Evolutionary conservation across 2,797 vertebrate species (phyloP), one percentile per base, ranked within the genome.

Genomic region (Muraenolepis orangiensis): DNA sequence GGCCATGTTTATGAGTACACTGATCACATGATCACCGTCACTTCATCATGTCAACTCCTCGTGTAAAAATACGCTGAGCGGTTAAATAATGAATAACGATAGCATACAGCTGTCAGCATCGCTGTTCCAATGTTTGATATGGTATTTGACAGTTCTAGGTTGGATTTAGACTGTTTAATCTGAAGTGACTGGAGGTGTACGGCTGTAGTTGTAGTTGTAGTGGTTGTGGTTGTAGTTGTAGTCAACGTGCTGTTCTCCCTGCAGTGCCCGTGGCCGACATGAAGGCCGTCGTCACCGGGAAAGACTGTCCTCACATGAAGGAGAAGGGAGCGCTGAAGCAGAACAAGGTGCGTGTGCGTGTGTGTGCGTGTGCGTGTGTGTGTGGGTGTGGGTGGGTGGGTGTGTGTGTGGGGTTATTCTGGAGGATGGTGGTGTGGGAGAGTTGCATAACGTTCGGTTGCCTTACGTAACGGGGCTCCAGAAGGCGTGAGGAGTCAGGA

Each of bases 221-320:
- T 34, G 32, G 32, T 34, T 3, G 32, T 34, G 8, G 40, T 26
- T 12, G 76, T 71, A 51, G 72, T 83, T 79, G 77, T 78, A 74
- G 66, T 81, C 71, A 79, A 81, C 74, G 74, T 42, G 74, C 78
- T 74, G 30, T 10, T 28, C 74, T 81, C 74, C 81, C 88, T 89
- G 69, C 93, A 99, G 98, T 99, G 91, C 97, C 98, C 26, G 97
- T 99, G 92, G 96, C 97, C 87, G 98, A 99, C 90, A 99, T 99
- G 93, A 99, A 99, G 94, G 96, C 97, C 76, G 95, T 99, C 87
- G 95, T 99, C 92, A 99, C 97, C 61, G 98, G 98, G 86, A 99
- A 99, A 87, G 98, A 99, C 90, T 99, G 98, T 87, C 98, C 97
- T 87, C 97, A 99, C 87, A 98, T 99, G 97, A 99, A 99, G 91